phyloP scores from a whole-genome alignment of 2,888 invertebrate species.

The Hemithea aestivaria region DNA sequence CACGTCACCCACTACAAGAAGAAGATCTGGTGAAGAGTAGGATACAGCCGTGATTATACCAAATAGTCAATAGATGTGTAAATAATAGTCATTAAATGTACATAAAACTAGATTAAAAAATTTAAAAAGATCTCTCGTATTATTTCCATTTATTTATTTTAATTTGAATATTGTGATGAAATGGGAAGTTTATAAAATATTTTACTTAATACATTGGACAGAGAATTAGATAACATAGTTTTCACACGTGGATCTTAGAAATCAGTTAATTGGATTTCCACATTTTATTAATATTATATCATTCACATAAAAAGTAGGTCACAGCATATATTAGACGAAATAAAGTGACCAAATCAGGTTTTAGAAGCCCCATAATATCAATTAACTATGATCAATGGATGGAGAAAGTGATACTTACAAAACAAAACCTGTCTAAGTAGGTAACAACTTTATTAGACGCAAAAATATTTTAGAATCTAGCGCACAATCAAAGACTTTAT shows the following conservation, averaged over 20 bases:
- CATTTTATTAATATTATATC: background rate
- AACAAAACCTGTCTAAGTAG: background rate
- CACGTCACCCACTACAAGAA: constrained; percentile 73
- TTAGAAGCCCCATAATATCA: background rate
- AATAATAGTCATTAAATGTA: constrained; percentile 75
- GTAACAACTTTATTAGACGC: too few relatives aligned
- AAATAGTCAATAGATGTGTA: constrained; percentile 73
- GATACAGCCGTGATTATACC: constrained; percentile 59
- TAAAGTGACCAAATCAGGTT: background rate
- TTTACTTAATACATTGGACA: background rate
- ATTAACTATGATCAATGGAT: background rate
- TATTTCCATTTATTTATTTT: constrained; percentile 1
- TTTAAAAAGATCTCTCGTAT: constrained; percentile 14
- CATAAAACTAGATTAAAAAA: constrained; percentile 30
- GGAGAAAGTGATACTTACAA: too few relatives aligned
- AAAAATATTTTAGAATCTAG: too few relatives aligned
- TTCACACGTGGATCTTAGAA: background rate
- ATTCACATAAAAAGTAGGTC: constrained; percentile 2
- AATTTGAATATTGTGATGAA: constrained; percentile 1
- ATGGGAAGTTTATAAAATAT: background rate
- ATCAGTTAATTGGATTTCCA: background rate
- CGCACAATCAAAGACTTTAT: too few relatives aligned
- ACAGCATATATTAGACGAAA: constrained; percentile 1
- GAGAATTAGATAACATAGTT: constrained; percentile 1
- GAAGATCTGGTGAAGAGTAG: constrained; percentile 60